Conservation (phyloP, 2,113 vertebrate species). For the Nipponia nippon region DNA sequence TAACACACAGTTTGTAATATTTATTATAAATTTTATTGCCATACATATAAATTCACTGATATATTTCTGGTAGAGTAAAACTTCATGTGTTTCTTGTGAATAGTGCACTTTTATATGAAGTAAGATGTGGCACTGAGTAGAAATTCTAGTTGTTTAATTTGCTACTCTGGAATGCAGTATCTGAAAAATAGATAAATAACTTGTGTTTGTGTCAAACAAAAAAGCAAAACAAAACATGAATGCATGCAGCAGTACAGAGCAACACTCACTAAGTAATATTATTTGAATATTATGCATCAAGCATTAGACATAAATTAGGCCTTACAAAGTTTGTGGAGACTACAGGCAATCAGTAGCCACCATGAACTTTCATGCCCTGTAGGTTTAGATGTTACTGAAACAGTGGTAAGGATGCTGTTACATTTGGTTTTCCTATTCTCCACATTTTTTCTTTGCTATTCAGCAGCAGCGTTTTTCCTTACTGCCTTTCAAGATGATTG, state of each 20-base stretch:
- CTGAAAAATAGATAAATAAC: background rate
- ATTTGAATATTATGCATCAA: background rate
- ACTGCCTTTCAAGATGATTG: background rate
- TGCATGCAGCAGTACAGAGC: slow-evolving; percentile 11
- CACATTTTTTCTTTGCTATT: background rate
- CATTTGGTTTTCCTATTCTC: background rate
- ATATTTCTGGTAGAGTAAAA: background rate
- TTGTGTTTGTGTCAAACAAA: background rate
- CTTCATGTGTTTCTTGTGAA: slow-evolving; percentile 21
- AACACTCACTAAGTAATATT: background rate
- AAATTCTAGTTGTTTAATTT: background rate
- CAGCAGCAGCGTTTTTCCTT: background rate
- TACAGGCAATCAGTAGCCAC: background rate
- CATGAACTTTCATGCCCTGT: background rate
- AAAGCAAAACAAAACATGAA: background rate
- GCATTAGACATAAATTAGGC: background rate
- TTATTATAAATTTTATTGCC: slow-evolving; percentile 4
- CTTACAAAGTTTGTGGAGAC: background rate
- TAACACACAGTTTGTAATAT: background rate
- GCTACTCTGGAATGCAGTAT: slow-evolving; percentile 6
- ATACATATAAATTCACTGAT: background rate
- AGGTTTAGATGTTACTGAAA: background rate
- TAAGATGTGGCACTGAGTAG: background rate
- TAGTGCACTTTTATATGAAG: slow-evolving; percentile 5
- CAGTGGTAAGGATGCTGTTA: background rate